These are phyloP conservation scores for Zophobas atratus DNA, from an alignment of 1,140 invertebrate genomes.

Conservation along the genomic window DNA sequence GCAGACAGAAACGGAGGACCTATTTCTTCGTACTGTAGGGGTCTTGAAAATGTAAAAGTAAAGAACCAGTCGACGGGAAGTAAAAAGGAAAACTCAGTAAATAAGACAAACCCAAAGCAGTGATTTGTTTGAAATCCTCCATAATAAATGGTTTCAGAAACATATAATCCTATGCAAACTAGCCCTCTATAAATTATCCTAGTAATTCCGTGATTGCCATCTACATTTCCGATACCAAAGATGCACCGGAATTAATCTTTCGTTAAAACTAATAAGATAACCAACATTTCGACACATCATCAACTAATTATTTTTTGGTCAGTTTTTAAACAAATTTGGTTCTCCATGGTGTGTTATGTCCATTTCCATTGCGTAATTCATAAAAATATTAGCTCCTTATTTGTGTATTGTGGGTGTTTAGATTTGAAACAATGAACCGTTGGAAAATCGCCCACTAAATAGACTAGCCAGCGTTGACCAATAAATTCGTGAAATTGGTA, in stretches of 20 bases:
- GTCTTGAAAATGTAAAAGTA: no score
- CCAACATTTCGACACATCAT: no score
- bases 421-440: conserved; percentile 27
- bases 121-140: conserved; percentile 12
- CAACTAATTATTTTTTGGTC: no score
- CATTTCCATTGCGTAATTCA: conserved; percentile 20
- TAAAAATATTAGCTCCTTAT: conserved; percentile 34
- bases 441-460: conserved; percentile 19
- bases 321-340: no score
- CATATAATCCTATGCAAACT: conserved; percentile 14
- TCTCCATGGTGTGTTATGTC: no score
- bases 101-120: no score
- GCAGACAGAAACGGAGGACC: no score
- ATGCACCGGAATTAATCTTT: background rate
- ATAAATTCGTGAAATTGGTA: conserved; percentile 14
- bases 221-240: background rate
- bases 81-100: no score
- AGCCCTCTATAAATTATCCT: conserved; percentile 20
- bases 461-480: background rate
- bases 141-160: conserved; percentile 18
- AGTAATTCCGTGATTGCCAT: conserved; percentile 26
- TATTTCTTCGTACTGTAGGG: no score
- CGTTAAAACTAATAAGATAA: no score
- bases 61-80: no score
- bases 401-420: conserved; percentile 27